Conservation (phyloP, 2,888 invertebrate species). For the Mesoligia furuncula region DNA sequence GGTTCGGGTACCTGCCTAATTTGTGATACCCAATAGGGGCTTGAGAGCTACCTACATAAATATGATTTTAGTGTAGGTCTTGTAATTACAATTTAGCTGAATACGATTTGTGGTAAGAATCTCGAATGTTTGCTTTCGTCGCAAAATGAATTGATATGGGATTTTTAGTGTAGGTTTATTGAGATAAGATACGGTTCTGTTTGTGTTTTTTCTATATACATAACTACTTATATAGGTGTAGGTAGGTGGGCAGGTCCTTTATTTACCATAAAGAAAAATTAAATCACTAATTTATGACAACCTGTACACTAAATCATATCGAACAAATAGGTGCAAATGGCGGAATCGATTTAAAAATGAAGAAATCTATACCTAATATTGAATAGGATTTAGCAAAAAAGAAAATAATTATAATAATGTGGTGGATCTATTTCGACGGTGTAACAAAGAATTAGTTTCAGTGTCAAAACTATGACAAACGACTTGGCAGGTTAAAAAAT, state of each 20-base stretch:
- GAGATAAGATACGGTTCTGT: neutral
- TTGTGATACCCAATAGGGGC: slow-evolving; percentile 61
- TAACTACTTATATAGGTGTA: neutral
- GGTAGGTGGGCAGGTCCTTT: neutral
- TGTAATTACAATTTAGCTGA: slow-evolving; percentile 53
- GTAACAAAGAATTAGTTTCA: slow-evolving; percentile 47
- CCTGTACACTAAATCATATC: slow-evolving; percentile 21
- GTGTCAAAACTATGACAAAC: slow-evolving; percentile 38
- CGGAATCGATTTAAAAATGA: slow-evolving; percentile 20
- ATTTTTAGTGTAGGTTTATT: slow-evolving; percentile 26
- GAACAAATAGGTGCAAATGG: slow-evolving; percentile 19
- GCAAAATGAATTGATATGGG: slow-evolving; percentile 43
- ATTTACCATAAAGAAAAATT: neutral
- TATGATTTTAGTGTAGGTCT: slow-evolving; percentile 53
- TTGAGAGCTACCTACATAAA: slow-evolving; percentile 55
- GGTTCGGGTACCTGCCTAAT: slow-evolving; percentile 63
- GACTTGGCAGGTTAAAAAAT: slow-evolving; percentile 15
- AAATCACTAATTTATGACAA: slow-evolving; percentile 2
- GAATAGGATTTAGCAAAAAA: slow-evolving; percentile 30
- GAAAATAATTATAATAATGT: neutral
- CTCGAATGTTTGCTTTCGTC: slow-evolving; percentile 46
- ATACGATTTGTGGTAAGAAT: slow-evolving; percentile 36
- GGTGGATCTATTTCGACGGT: neutral
- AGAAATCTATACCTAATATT: neutral
- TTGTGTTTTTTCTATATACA: neutral